Base-by-base conservation (phyloP, 92 coral and sea anemone species). In the Heliopora coerulea region DNA sequence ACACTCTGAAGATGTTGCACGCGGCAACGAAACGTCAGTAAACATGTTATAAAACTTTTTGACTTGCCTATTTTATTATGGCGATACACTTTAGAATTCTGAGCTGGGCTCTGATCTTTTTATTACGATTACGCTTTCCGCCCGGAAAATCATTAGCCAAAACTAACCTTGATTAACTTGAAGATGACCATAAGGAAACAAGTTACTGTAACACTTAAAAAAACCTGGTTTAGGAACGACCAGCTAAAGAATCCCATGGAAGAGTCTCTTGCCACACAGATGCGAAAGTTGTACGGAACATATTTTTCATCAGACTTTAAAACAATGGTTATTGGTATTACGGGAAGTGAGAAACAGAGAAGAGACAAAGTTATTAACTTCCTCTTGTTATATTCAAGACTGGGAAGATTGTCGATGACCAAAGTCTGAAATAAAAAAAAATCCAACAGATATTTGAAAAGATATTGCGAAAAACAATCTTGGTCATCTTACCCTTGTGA, bases 111-210 rank as follows among this genome's bases (percentile, higher is more conserved):
- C n/a, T n/a, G n/a, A n/a, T n/a, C n/a, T n/a, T n/a, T n/a, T n/a
- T n/a, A n/a, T n/a, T n/a, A n/a, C n/a, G n/a, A n/a, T n/a, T n/a
- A n/a, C n/a, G n/a, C n/a, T n/a, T n/a, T n/a, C n/a, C n/a, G n/a
- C n/a, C n/a, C n/a, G n/a, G n/a, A n/a, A n/a, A n/a, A n/a, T n/a
- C n/a, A n/a, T n/a, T n/a, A n/a, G n/a, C 0, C 18, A 15, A 20
- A 40, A 27, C 72, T 57, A 82, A 88, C 97, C 84, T 61, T 82
- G 40, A 77, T 83, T 20, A 91, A 80, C 60, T 89, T 88, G 81
- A 83, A 88, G 35, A 84, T 90, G 34, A 88, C 96, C 23, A 84
- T 54, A 29, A 91, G 32, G 40, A 91, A 27, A 49, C 95, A 91
- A 23, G 89, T 88, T 63, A 85, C 77, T 0, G 91, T 91, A 65